A percentile compares a stretch with the other conserved stretches of the same genome.
phyloP scores from a whole-genome alignment of 2,888 invertebrate species.

The Mythimna albipuncta region DNA sequence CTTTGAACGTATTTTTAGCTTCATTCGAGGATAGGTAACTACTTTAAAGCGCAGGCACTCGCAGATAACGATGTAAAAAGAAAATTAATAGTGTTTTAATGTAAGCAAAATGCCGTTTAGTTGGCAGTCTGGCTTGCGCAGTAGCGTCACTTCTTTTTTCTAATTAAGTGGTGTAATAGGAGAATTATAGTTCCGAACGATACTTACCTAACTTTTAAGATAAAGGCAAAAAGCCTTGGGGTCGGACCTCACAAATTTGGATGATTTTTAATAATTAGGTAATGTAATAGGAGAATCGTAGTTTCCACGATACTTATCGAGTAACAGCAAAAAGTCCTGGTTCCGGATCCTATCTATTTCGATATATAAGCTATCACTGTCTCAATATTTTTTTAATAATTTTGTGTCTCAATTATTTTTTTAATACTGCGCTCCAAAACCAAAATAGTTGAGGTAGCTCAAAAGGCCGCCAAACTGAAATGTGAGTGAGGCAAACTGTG shows the following conservation, averaged over 20 bases:
- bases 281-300: slow-evolving; percentile 4
- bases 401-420: too few relatives aligned
- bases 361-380: slow-evolving; percentile 14
- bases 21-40: not conserved
- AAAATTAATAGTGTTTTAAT: slow-evolving; percentile 5
- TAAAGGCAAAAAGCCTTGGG: slow-evolving; percentile 14
- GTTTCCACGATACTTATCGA: slow-evolving; percentile 5
- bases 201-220: slow-evolving; percentile 11
- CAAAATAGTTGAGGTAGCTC: too few relatives aligned
- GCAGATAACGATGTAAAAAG: slow-evolving; percentile 1
- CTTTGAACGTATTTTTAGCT: not conserved
- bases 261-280: slow-evolving; percentile 21
- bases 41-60: not conserved
- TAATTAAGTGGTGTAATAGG: slow-evolving; percentile 5
- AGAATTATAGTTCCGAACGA: not conserved
- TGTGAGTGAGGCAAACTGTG: too few relatives aligned
- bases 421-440: too few relatives aligned
- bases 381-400: slow-evolving; percentile 26
- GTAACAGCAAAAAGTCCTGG: slow-evolving; percentile 14
- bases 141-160: not conserved
- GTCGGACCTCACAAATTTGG: slow-evolving; percentile 13
- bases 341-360: slow-evolving; percentile 9
- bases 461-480: too few relatives aligned
- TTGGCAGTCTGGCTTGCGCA: not conserved
- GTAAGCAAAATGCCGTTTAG: slow-evolving; percentile 2